Base-by-base conservation (phyloP, 2,113 vertebrate genomes). In the Engraulis encrasicolus region DNA sequence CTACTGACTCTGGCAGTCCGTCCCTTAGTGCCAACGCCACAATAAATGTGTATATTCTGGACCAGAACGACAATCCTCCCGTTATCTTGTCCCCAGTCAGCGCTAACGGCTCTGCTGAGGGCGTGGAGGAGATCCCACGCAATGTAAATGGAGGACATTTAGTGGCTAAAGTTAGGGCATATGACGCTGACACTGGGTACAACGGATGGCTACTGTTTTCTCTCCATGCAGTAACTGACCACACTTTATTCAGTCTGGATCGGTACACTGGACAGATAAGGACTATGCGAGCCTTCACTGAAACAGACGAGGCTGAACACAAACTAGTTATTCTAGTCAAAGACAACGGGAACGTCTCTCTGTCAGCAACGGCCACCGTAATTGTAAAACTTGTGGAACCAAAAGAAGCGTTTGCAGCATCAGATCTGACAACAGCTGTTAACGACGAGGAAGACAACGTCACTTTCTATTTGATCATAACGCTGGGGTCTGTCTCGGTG, bases 61-160 rank as follows among this genome's bases (percentile, higher is more conserved):
- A 91, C 81, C 85, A 88, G 83, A 91, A 91, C 78, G 90, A 91
- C 78, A 91, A 90, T 31, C 78, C 61, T 50, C 90, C 89, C 12
- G 74, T 90, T 40, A 87, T 89, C 78, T 49, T 88, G 71, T 84
- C 81, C 78, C 89, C 90, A n/a, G 36, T 86, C 37, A 85, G 52
- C 11, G 49, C 58, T 81, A 88, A 86, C 54, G 87, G 90, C 45
- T 82, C 82, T 34, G 84, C 80, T 86, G 84, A 89, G 61, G 85
- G 83, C 40, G 81, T 85, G 79, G 85, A 87, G 74, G 85, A 89
- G 86, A 80, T 87, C 80, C 80, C 81, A n/a, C 74, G 82, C 34
- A 78, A 85, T 78, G 80, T 85, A 58, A 85, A 84, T 54, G 27
- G 82, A 80, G 89, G 88, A 0, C 85, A 83, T 49, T 81, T 86